phyloP scores from a whole-genome alignment of 2,797 vertebrate genomes.

The Labroides dimidiatus region DNA sequence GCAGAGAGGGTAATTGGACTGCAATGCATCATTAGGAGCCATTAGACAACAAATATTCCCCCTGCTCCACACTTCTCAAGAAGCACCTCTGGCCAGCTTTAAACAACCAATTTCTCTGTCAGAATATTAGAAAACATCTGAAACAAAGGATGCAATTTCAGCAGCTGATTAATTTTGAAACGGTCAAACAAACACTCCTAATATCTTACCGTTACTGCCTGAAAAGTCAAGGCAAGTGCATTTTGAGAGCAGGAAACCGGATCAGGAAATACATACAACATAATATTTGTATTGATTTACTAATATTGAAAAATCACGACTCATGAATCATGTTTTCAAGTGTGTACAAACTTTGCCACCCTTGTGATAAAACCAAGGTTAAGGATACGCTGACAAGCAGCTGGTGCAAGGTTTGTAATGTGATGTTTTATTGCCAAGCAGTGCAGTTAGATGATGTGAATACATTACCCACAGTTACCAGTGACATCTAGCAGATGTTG shows the following conservation, averaged over 20 bases:
- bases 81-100: conserved; percentile 7
- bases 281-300: conserved; percentile 2
- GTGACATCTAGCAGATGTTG: conserved; percentile 56
- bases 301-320: background rate
- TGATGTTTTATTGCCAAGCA: conserved; percentile 40
- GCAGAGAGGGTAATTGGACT: conserved; percentile 51
- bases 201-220: background rate
- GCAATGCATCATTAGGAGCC: conserved; percentile 56
- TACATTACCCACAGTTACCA: conserved; percentile 37
- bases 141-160: conserved; percentile 11
- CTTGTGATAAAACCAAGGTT: conserved; percentile 49
- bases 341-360: conserved; percentile 22
- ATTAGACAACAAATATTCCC: conserved; percentile 38
- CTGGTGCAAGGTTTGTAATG: conserved; percentile 40
- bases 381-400: conserved; percentile 44
- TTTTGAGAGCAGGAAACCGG: background rate
- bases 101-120: conserved; percentile 8
- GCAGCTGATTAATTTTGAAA: conserved; percentile 12
- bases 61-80: background rate
- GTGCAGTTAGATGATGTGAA: conserved; percentile 38
- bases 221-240: conserved; percentile 17
- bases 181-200: background rate
- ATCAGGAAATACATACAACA: no score
- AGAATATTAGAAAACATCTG: conserved; percentile 4
- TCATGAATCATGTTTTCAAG: conserved; percentile 22